phyloP scores from a whole-genome alignment of 2,888 invertebrate species.

The Gymnoscelis rufifasciata region DNA sequence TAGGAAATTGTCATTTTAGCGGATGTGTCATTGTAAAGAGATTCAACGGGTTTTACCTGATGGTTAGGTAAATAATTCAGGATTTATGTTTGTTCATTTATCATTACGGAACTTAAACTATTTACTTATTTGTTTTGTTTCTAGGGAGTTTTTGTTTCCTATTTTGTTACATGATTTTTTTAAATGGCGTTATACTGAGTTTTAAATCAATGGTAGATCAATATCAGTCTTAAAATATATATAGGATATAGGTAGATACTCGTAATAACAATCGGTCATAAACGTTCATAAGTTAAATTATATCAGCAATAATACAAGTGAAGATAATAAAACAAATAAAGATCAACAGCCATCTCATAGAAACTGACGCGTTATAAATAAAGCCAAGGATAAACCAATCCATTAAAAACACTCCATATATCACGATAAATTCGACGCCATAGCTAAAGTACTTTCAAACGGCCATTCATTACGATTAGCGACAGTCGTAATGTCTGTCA shows the following conservation, averaged over 20 bases:
- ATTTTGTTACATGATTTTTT: background rate
- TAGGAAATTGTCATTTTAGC: slow-evolving; percentile 15
- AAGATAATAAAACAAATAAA: background rate
- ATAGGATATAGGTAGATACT: no score
- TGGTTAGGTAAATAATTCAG: slow-evolving; percentile 2
- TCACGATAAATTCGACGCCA: slow-evolving; percentile 31
- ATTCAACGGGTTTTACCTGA: slow-evolving; percentile 5
- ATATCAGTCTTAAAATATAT: no score
- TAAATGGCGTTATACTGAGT: no score
- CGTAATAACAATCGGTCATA: no score
- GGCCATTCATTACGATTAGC: slow-evolving; percentile 62
- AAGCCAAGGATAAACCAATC: slow-evolving; percentile 18
- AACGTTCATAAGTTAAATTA: no score
- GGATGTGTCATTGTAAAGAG: slow-evolving; percentile 22
- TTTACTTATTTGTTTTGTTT: background rate
- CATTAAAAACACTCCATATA: slow-evolving; percentile 22
- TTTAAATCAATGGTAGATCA: no score
- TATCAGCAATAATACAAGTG: no score
- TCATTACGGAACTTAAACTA: slow-evolving; percentile 3
- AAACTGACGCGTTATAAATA: background rate
- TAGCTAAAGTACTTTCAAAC: slow-evolving; percentile 39
- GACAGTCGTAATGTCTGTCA: slow-evolving; percentile 60
- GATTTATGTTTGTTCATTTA: background rate
- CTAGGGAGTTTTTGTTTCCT: background rate
- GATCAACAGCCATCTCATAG: background rate